Evolutionary conservation across 2,113 vertebrate species (phyloP).

Genomic region (Lampris megalopsis): DNA sequence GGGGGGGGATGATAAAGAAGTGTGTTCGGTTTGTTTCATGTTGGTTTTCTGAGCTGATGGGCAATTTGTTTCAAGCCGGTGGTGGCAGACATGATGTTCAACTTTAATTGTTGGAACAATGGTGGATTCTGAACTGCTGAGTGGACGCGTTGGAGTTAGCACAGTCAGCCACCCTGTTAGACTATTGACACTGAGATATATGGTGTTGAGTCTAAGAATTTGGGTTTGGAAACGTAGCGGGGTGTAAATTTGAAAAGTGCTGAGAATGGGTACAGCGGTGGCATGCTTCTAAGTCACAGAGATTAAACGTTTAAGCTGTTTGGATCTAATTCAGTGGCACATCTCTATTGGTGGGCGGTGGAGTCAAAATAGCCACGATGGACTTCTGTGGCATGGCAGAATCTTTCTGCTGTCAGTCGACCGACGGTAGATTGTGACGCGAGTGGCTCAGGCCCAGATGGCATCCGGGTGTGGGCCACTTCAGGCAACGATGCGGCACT

Average conservation of each 20-base stretch:
- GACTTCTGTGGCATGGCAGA: too few relatives aligned
- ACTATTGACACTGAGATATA: conserved; percentile 30
- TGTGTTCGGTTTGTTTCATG: conserved; percentile 36
- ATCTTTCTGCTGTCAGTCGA: conserved; percentile 19
- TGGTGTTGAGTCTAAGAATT: conserved; percentile 46
- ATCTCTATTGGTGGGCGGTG: conserved; percentile 3
- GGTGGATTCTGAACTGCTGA: conserved; percentile 54
- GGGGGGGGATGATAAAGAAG: conserved; percentile 22
- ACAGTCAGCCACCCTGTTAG: conserved; percentile 25
- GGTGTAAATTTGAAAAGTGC: conserved; percentile 33
- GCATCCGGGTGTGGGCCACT: too few relatives aligned
- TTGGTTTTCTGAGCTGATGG: conserved; percentile 40
- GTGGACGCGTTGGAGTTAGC: conserved; percentile 35
- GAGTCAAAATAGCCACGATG: neutral
- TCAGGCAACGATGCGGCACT: too few relatives aligned
- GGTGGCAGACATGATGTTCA: conserved; percentile 54
- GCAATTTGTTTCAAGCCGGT: conserved; percentile 39
- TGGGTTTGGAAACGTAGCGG: conserved; percentile 22
- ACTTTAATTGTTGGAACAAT: conserved; percentile 57
- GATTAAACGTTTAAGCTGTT: conserved; percentile 2
- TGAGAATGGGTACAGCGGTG: conserved; percentile 18
- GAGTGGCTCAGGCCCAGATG: too few relatives aligned
- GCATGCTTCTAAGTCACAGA: neutral
- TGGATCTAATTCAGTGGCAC: neutral
- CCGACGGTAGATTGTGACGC: too few relatives aligned